A percentile compares a stretch with the other conserved stretches of the same genome.
These are phyloP conservation scores for Ophioninae sp. DNA, from an alignment of 2,888 invertebrate species.

Conservation along the genomic window DNA sequence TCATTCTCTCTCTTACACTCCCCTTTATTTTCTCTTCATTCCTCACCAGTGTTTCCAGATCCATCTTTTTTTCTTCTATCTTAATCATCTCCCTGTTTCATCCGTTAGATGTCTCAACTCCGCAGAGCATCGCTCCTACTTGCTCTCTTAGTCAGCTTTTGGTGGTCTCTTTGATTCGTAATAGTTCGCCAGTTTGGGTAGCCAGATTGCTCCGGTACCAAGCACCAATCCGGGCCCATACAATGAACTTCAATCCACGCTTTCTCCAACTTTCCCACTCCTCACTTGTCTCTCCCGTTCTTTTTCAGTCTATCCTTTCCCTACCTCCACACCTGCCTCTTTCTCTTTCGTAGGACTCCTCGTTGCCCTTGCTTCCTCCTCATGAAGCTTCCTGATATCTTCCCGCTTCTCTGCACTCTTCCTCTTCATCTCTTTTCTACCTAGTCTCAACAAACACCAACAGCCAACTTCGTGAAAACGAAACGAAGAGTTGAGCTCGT, in stretches of 20 bases:
- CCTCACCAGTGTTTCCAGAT: background rate
- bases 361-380: background rate
- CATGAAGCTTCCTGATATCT: slow-evolving; percentile 15
- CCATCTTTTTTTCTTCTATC: slow-evolving; percentile 23
- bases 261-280: slow-evolving; percentile 44
- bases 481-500: slow-evolving; percentile 68
- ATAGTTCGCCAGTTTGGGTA: slow-evolving; percentile 66
- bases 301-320: slow-evolving; percentile 21
- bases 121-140: slow-evolving; percentile 14
- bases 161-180: slow-evolving; percentile 63
- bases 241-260: slow-evolving; percentile 69
- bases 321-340: background rate
- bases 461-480: slow-evolving; percentile 62
- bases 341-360: background rate
- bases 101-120: slow-evolving; percentile 34
- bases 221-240: slow-evolving; percentile 69
- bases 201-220: slow-evolving; percentile 69
- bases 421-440: slow-evolving; percentile 21
- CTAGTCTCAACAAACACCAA: slow-evolving; percentile 47
- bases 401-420: background rate
- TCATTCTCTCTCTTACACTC: background rate
- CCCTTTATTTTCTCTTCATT: background rate
- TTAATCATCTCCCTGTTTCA: slow-evolving; percentile 31
- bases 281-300: background rate
- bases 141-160: slow-evolving; percentile 41